Evolutionary conservation across 2,797 vertebrate genomes (phyloP).

Genomic region (Gambelia wislizenii): DNA sequence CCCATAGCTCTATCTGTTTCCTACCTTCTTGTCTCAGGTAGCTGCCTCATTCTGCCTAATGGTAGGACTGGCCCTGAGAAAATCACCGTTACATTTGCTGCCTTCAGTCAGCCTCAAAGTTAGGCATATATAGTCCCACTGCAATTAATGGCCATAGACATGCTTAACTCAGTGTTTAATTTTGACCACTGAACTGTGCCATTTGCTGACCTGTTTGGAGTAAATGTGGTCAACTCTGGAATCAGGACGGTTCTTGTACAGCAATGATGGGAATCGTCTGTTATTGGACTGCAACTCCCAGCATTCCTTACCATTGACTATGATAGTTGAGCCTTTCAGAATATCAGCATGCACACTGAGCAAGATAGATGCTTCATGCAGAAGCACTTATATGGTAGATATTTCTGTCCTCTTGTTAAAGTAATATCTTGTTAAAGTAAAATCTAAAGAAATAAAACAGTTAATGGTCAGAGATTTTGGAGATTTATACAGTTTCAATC

Average conservation of each 20-base stretch:
- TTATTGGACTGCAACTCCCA: too few relatives aligned
- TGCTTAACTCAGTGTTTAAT: not conserved
- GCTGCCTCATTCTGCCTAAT: too few relatives aligned
- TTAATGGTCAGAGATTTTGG: not conserved
- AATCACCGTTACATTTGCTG: not conserved
- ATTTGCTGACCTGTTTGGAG: not conserved
- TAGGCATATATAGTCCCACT: not conserved
- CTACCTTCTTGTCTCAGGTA: not conserved
- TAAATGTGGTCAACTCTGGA: not conserved
- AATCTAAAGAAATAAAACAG: constrained; percentile 14
- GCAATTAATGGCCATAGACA: not conserved
- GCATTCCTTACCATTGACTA: too few relatives aligned
- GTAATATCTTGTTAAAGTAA: not conserved
- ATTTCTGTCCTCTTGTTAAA: not conserved
- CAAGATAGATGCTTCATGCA: not conserved
- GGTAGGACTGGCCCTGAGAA: not conserved
- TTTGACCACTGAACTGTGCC: not conserved
- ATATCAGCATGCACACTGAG: not conserved
- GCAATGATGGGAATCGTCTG: not conserved
- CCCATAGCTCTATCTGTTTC: too few relatives aligned
- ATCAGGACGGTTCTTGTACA: not conserved
- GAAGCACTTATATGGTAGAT: not conserved
- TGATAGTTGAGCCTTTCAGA: too few relatives aligned
- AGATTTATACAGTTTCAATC: not conserved
- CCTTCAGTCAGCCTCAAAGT: not conserved